phyloP scores from a whole-genome alignment of 2,113 vertebrate species.

The Sialia sialis region DNA sequence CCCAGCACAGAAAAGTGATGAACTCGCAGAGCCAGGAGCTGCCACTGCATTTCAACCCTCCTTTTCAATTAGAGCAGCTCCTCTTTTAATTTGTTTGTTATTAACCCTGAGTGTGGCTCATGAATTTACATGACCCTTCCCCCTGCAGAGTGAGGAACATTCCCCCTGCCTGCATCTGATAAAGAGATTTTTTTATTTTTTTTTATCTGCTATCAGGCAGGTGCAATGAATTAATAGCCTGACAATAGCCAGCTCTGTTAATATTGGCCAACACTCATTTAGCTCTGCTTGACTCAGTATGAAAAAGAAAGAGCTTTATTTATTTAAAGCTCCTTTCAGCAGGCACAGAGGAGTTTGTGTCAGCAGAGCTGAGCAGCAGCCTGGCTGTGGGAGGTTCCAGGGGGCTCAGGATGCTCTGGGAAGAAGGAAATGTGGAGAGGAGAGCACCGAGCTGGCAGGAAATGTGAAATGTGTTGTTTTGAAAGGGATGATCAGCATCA shows the following conservation, averaged over 20 bases:
- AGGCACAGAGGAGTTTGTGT: background rate
- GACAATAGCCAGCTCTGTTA: background rate
- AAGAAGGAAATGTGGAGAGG: background rate
- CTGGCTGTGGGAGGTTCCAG: conserved; percentile 12
- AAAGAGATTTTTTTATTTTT: background rate
- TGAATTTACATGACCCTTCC: conserved; percentile 16
- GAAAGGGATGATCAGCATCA: background rate
- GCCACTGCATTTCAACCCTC: background rate
- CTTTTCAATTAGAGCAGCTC: conserved; percentile 15
- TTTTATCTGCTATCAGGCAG: conserved; percentile 21
- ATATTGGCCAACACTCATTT: background rate
- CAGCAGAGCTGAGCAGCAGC: conserved; percentile 11
- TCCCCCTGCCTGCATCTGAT: background rate
- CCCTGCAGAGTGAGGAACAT: background rate
- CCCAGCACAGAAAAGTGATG: background rate
- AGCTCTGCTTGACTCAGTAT: background rate
- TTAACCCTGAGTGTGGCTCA: conserved; percentile 14
- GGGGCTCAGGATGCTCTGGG: background rate
- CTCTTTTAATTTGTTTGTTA: conserved; percentile 46
- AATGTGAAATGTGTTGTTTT: background rate
- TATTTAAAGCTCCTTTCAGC: background rate
- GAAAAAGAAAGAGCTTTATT: background rate
- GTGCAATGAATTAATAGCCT: background rate
- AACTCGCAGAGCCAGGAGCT: background rate
- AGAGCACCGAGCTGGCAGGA: background rate